Evolutionary conservation across 1,140 invertebrate species (phyloP), one percentile per base, ranked within the genome.

Genomic region (Cepaea nemoralis): DNA sequence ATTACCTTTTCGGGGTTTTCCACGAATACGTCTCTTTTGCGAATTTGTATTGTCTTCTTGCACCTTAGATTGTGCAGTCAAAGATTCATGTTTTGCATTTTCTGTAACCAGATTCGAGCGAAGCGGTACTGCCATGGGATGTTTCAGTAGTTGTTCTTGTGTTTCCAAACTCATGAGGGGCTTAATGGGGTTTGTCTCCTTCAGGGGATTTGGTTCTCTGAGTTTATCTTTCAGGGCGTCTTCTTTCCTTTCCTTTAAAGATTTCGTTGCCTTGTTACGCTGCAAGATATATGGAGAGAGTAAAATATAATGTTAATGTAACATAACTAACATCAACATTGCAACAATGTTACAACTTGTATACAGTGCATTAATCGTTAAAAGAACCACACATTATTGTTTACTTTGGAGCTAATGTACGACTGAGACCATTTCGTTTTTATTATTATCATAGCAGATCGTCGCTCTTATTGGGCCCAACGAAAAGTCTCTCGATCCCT

Each of bases 51-150:
- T 63, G 1, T 8, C 16, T 63, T 6, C n/a, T 31, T 63, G 59
- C 33, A 31, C 1, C 6, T 2, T 63, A 8, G 59, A 31, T 63
- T 63, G n/a, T 63, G n/a, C 27, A 63, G 27, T 31, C 27, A 10
- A 16, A 31, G 59, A 63, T 27, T 63, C 59, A 12, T 6, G 0
- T 63, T 63, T 63, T 27, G 59, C 24, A 6, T 12, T 70, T 1
- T 70, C 39, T 39, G 69, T 70, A 37, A 77, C 31, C 12, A 77
- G 55, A 63, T 77, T 66, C 1, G 75, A 40, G 27, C 55, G 31
- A 33, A 77, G 75, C 16, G 75, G 75, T 12, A 77, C 55, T 3
- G 75, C 50, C 37, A 39, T 19, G 27, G 75, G 75, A 19, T 77
- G 45, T 35, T 77, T 55, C 24, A 77, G 27, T 1, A 77, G 75